Evolutionary conservation across 2,113 vertebrate genomes (phyloP), one percentile per base, ranked within the genome.

Genomic region (Xenus cinereus): DNA sequence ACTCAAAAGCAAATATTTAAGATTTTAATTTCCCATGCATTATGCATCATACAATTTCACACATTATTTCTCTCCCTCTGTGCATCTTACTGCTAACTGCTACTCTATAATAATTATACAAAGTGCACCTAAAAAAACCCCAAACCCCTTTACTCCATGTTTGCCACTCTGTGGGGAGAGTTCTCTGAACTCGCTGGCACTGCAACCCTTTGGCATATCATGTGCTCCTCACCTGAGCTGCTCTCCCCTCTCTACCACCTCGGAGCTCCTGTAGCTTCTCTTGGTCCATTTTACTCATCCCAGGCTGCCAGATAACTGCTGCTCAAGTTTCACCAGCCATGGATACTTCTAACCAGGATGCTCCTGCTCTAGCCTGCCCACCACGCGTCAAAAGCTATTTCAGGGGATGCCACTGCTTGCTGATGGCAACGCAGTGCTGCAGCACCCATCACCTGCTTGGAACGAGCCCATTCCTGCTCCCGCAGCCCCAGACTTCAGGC

Each of bases 371-470:
- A 81, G 39, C 50, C 64, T 73, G 30, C 48, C 30, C 63, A 51
- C 30, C 50, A 9, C 0, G 0, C 12, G 32, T 7, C 35, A 23
- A 56, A 84, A 77, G 15, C 2, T 2, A 43, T 66, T 84, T 77
- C 15, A 35, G 12, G 15, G 16, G 43, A 51, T 60, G 35, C 15
- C 35, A 9, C 28, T 13, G 22, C 7, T 33, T 51, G 32, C 73
- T 43, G 78, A 12, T 15, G 63, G 59, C 26, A 66, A 56, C 1
- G 1, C 0, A 1, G 33, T 46, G n/a, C 32, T 4, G 12, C 28
- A 46, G 77, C 19, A 68, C 30, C 48, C 45, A 24, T 22, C 1
- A 2, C 24, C 14, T 33, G n/a, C 50, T 35, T 0, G 1, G 14
- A 64, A 10, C 3, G 8, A 68, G 28, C 32, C 27, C 35, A 24